Evolutionary conservation across 2,888 invertebrate species (phyloP).

Genomic region (Listrodromus nycthemerus): DNA sequence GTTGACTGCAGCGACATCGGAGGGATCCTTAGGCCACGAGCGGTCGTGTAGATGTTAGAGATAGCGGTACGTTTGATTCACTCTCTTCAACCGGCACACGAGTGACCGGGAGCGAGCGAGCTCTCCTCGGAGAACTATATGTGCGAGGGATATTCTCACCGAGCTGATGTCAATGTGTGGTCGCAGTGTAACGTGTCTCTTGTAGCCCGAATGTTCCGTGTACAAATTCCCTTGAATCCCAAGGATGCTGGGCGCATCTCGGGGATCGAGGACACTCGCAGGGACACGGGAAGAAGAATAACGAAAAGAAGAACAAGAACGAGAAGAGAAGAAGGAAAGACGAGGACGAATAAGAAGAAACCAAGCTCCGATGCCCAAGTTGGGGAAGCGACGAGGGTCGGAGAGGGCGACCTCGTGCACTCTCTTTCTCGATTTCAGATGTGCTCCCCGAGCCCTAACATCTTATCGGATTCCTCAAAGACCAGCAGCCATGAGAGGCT

Average conservation of each 20-base stretch:
- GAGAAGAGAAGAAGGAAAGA: not conserved
- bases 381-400: conserved; percentile 1
- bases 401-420: conserved; percentile 14
- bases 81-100: conserved; percentile 40
- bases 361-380: conserved; percentile 30
- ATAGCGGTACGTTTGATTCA: conserved; percentile 66
- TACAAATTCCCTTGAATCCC: conserved; percentile 65
- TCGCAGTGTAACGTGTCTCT: conserved; percentile 61
- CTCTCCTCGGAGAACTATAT: conserved; percentile 2
- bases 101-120: conserved; percentile 25
- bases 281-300: not conserved
- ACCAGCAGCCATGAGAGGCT: conserved; percentile 44
- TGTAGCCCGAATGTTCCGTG: conserved; percentile 56
- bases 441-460: conserved; percentile 47
- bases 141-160: conserved; percentile 2
- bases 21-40: conserved; percentile 40
- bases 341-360: conserved; percentile 13
- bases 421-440: conserved; percentile 63
- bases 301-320: not conserved
- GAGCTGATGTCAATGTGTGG: conserved; percentile 57
- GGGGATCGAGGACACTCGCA: not conserved
- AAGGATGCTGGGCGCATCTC: conserved; percentile 48
- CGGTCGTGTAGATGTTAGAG: conserved; percentile 63
- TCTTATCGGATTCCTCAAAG: conserved; percentile 68
- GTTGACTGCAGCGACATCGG: conserved; percentile 56